A percentile compares a stretch with the other conserved stretches of the same genome.
phyloP scores from a whole-genome alignment of 2,113 vertebrate genomes.

The Sitta europaea region DNA sequence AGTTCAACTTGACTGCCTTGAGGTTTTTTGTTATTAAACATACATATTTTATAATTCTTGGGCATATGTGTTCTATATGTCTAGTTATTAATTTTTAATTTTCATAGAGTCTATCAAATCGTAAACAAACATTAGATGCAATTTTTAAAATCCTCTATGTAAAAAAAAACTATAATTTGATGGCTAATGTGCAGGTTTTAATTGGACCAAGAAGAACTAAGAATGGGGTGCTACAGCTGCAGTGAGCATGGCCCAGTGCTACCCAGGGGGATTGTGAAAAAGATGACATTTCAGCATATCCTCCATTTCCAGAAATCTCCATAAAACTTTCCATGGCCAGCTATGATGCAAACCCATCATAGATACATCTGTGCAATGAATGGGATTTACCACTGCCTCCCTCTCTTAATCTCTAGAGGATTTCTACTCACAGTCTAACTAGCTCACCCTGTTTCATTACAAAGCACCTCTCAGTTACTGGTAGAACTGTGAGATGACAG shows the following conservation, averaged over 20 bases:
- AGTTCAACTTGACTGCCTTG: background rate
- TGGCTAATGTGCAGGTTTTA: accelerated
- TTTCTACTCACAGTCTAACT: background rate
- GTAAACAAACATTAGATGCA: background rate
- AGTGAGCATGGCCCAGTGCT: background rate
- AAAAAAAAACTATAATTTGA: background rate
- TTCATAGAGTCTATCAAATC: background rate
- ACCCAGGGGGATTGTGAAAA: background rate
- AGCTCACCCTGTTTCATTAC: background rate
- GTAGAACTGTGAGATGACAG: background rate
- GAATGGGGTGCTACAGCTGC: background rate
- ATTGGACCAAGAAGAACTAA: background rate
- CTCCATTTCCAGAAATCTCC: background rate
- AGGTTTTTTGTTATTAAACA: background rate
- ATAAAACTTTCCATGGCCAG: background rate
- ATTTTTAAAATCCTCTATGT: background rate
- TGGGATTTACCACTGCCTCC: background rate
- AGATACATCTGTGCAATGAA: background rate
- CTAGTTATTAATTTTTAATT: background rate
- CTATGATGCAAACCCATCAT: background rate
- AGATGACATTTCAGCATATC: background rate
- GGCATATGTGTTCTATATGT: background rate
- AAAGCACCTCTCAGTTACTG: background rate
- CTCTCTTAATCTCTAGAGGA: background rate
- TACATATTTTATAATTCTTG: background rate